A percentile compares a stretch with the other conserved stretches of the same genome.
phyloP scores from a whole-genome alignment of 2,113 vertebrate species.

The Zapornia atra region DNA sequence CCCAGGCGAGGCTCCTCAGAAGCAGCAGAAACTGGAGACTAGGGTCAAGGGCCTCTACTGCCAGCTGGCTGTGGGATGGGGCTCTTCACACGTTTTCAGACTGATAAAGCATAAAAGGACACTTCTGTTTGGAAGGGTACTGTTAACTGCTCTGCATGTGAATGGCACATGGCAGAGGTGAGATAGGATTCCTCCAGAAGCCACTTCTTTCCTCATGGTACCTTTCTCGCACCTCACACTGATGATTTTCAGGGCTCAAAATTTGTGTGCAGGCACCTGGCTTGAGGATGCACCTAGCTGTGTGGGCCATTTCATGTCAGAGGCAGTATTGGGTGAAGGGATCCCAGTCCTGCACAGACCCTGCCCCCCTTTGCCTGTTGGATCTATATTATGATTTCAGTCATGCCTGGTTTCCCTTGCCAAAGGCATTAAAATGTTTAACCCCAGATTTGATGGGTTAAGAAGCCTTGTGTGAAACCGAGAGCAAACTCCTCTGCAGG shows the following conservation, averaged over 20 bases:
- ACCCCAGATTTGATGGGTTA: not conserved
- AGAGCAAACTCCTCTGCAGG: not conserved
- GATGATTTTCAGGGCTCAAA: not conserved
- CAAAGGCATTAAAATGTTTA: not conserved
- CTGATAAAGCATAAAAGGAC: not conserved
- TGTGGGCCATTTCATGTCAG: not conserved
- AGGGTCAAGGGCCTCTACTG: not conserved
- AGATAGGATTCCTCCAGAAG: not conserved
- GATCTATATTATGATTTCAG: not conserved
- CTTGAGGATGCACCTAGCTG: not conserved
- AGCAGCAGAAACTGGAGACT: not conserved
- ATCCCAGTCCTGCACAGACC: not conserved
- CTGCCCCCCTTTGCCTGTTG: not conserved
- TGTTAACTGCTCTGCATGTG: fast-evolving
- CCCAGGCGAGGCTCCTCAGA: not conserved
- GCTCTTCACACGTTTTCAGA: not conserved
- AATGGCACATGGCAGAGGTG: not conserved
- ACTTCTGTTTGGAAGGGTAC: not conserved
- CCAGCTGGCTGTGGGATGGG: not conserved
- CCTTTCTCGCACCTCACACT: not conserved
- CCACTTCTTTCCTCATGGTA: not conserved
- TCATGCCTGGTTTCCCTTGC: not conserved
- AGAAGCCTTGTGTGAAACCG: not conserved
- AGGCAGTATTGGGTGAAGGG: not conserved
- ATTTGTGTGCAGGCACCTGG: not conserved